Evolutionary conservation across 2,888 invertebrate genomes (phyloP), one percentile per base, ranked within the genome.

Genomic region (Ophion ventricosus): DNA sequence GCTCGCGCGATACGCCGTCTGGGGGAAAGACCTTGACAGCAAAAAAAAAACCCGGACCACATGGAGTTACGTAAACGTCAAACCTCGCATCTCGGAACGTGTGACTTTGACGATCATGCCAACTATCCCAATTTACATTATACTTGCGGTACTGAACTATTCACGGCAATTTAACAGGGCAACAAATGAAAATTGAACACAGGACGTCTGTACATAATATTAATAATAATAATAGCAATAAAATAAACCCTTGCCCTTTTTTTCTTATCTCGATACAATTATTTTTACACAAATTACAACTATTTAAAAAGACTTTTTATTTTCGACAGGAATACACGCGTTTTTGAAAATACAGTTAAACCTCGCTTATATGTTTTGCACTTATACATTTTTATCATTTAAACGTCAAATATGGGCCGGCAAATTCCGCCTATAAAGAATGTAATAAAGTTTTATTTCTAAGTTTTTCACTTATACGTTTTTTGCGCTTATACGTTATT

Each of bases 41-140:
- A 70, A 76, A 56, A 35, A 10, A 72, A 76, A 64, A 35, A n/a
- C 61, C 20, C 2, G 25, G 69, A 86, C 73, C 85, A 86, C 86
- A 86, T 86, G 86, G 86, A 83, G 83, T 87, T 86, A 82, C 67
- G 80, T 83, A 87, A 87, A 72, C 49, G 11, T 70, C 75, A 59
- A 40, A 64, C 43, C 69, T 77, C 67, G 57, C 20, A 23, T 74
- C 73, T 69, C 63, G 64, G 69, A 84, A 74, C 69, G 69, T 78
- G 69, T 11, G 84, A 84, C 26, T 66, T 54, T 40, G 64, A 56
- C 11, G 72, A 57, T 25, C 67, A 25, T 84, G 84, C 81, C 81
- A 78, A 84, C 73, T 69, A 29, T 72, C 40, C 54, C 59, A 25
- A 74, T 75, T 78, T 59, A 63, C 59, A 29, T 74, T 20, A 69